Base-by-base conservation (phyloP, 2,888 invertebrate species). In the Ophion costatus region DNA sequence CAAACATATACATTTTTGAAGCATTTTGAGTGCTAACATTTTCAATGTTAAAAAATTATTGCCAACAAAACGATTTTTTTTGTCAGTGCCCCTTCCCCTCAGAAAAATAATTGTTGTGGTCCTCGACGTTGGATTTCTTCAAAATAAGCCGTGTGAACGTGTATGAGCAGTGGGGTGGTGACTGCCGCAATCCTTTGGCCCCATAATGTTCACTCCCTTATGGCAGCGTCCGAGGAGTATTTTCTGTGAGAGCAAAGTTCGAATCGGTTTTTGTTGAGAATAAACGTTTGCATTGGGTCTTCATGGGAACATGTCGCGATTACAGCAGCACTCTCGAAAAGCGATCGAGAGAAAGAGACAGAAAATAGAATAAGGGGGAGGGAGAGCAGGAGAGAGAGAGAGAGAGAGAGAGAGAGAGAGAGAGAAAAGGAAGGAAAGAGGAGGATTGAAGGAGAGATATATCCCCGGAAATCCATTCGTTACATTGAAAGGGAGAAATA, bases 241-340 rank as follows among this genome's bases (percentile, higher is more conserved):
- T 45, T 80, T 67, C 66, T 10, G 9, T 20, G 38, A 51, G 64
- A 74, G 79, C 63, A 78, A 78, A 71, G 64, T 75, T 83, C 70
- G 57, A 75, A 83, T 75, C 64, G 79, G 56, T 82, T 83, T 79
- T 74, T 56, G 79, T 74, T 74, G 67, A 63, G 67, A 82, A 74
- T 78, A 74, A 82, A 78, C 67, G 74, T 45, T 42, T 42, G 66
- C 61, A 63, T 75, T 75, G 42, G 69, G 70, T 22, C 63, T 81
- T 66, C 61, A 51, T 70, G 56, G 69, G 70, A n/a, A 14, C 45
- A 5, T 64, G 51, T 70, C 63, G 22, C 51, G 51, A 11, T 33
- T 51, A n/a, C 66, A 66, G 75, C 10, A 66, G 20, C 10, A 11
- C 45, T 42, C 42, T 42, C 42, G 11, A 6, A 42, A 42, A 42